Percentiles rank a stretch among this genome's conserved stretches.
Evolutionary conservation across 2,888 invertebrate genomes (phyloP).

Genomic region (Myopa tessellatipennis): DNA sequence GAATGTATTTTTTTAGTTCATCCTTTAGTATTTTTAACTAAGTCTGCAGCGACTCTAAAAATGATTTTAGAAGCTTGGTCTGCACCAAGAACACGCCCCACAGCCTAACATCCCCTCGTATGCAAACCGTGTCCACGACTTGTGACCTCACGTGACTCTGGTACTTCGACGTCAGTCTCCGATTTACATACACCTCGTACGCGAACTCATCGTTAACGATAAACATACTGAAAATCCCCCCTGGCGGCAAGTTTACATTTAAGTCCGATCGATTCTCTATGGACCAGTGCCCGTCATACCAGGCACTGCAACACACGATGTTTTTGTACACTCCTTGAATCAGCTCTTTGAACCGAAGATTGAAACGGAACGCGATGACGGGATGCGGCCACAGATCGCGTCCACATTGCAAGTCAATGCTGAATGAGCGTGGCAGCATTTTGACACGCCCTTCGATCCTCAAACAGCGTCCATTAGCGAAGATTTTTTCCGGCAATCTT

Average conservation of each 20-base stretch:
- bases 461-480: constrained; percentile 46
- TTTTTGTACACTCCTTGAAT: constrained; percentile 46
- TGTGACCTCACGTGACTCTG: constrained; percentile 71
- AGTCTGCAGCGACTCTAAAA: not conserved
- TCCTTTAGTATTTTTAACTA: not conserved
- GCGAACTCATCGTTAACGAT: constrained; percentile 55
- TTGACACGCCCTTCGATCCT: constrained; percentile 75
- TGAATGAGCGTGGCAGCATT: constrained; percentile 79
- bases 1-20: not conserved
- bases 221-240: constrained; percentile 59
- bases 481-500: not conserved
- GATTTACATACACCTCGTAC: constrained; percentile 68
- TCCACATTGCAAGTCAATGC: constrained; percentile 77
- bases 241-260: constrained; percentile 62
- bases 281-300: constrained; percentile 69
- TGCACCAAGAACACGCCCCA: constrained; percentile 55
- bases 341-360: constrained; percentile 74
- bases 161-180: constrained; percentile 75
- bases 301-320: constrained; percentile 77
- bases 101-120: constrained; percentile 78
- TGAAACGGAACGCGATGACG: constrained; percentile 78
- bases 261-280: constrained; percentile 61
- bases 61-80: not conserved
- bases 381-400: constrained; percentile 78
- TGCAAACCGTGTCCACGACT: constrained; percentile 74